Evolutionary conservation across 1,140 invertebrate species (phyloP), one percentile per base, ranked within the genome.

Genomic region (Meloidogyne chitwoodi): DNA sequence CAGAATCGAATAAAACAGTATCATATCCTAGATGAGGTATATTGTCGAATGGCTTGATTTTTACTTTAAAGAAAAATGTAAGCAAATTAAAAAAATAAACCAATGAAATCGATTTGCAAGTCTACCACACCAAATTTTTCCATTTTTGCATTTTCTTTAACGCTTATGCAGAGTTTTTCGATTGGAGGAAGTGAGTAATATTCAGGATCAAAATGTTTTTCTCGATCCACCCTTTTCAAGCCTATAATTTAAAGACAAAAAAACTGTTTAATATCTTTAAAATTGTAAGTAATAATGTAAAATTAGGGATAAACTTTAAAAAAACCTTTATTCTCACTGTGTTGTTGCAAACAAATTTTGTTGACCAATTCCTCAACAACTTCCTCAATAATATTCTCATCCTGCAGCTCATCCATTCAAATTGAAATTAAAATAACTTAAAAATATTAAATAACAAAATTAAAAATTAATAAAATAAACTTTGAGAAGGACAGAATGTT

Each of bases 111-210:
- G n/a, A 81, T 73, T 19, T 83, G 29, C 1, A 31, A 48, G 26
- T 73, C 41, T n/a, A 81, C 81, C 1, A 83, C 77, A 12, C 80
- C 80, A 62, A 81, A 83, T 44, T 19, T 69, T 34, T 83, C 80
- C 11, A 81, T 56, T 26, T 68, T 63, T 5, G 62, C 34, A 31
- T 68, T n/a, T 19, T 79, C 71, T 24, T 79, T 62, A 10, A 79
- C 78, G 26, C 84, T 34, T 29, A 81, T 80, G 26, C 71, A 38
- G 11, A 80, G 63, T 10, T 80, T 31, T 61, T 81, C 80, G 19
- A 81, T 65, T 2, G 75, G 63, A 2, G 80, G 80, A 34, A 81
- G 63, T 27, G 31, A 29, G 24, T 79, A 79, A 76, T 79, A 79
- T 34, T 79, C 78, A 41, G 77, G 41, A 29, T 80, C 79, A 34